Evolutionary conservation across 64 coral and sea anemone genomes (phyloP).

Genomic region (Porites lutea): DNA sequence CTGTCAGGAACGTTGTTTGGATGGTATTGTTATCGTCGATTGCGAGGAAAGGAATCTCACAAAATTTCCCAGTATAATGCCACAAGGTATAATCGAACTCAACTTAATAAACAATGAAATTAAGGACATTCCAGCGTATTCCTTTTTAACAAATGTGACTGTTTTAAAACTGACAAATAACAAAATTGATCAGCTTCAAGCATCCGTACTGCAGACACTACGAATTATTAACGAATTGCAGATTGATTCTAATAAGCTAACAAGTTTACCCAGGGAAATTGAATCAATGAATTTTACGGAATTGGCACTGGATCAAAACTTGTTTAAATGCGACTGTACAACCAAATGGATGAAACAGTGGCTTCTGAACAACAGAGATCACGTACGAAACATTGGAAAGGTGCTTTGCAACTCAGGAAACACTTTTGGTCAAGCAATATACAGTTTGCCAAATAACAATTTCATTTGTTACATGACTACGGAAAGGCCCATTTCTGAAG

Average conservation of each 20-base stretch:
- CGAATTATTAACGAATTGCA: conserved; percentile 14
- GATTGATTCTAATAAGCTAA: conserved; percentile 64
- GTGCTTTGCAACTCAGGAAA: conserved; percentile 46
- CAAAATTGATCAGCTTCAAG: conserved; percentile 27
- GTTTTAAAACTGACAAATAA: conserved; percentile 43
- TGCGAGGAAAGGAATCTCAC: conserved; percentile 27
- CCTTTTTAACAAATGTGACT: conserved; percentile 54
- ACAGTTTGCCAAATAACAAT: conserved; percentile 7
- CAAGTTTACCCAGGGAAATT: conserved; percentile 46
- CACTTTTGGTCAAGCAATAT: conserved; percentile 27
- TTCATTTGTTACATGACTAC: conserved; percentile 49
- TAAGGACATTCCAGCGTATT: background rate
- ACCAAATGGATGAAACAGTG: conserved; percentile 64
- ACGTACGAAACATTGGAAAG: conserved; percentile 21
- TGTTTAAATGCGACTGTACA: conserved; percentile 71
- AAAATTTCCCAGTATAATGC: conserved; percentile 39
- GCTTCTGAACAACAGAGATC: conserved; percentile 41
- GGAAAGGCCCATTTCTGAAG: background rate
- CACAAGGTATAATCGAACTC: conserved; percentile 45
- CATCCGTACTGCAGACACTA: conserved; percentile 7
- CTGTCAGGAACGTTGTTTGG: conserved; percentile 20
- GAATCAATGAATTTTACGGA: conserved; percentile 35
- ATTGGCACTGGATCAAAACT: conserved; percentile 50
- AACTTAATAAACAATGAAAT: conserved; percentile 61
- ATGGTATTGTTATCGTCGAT: conserved; percentile 37